These are phyloP conservation scores for Arctia plantaginis DNA, from an alignment of 2,888 invertebrate genomes.

Conservation along the genomic window DNA sequence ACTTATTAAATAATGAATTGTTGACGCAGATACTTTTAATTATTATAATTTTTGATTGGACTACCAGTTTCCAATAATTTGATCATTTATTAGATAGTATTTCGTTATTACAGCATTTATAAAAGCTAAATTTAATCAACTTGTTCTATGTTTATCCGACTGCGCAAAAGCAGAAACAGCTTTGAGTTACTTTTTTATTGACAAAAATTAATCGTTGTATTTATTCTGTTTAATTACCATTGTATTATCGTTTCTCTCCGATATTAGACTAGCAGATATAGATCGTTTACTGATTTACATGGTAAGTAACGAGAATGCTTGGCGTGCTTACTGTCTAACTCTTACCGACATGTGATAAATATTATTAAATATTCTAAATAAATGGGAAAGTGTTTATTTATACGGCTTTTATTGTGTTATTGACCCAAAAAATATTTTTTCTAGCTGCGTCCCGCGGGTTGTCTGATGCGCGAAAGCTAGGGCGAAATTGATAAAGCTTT, in stretches of 20 bases:
- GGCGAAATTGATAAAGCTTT: too few species aligned
- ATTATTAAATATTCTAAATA: conserved; percentile 82
- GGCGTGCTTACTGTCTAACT: conserved; percentile 78
- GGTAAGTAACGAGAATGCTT: conserved; percentile 66
- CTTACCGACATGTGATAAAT: conserved; percentile 83
- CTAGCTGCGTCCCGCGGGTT: too few species aligned
- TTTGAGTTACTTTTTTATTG: conserved; percentile 18
- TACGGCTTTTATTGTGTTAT: conserved; percentile 55
- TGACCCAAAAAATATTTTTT: conserved; percentile 16
- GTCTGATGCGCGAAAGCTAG: too few species aligned
- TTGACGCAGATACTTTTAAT: background rate
- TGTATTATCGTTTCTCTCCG: conserved; percentile 24
- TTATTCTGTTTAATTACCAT: conserved; percentile 18
- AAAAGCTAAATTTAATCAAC: conserved; percentile 10
- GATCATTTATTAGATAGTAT: conserved; percentile 16
- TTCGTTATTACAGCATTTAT: background rate
- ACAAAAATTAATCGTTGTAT: conserved; percentile 2
- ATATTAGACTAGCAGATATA: conserved; percentile 54
- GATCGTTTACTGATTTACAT: conserved; percentile 53
- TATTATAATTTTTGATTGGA: conserved; percentile 22
- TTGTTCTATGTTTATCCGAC: background rate
- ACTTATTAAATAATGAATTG: background rate
- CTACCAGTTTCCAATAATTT: conserved; percentile 44
- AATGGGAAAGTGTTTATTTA: conserved; percentile 78
- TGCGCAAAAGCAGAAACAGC: background rate